Percentiles rank a stretch among this genome's conserved stretches.
Conservation (phyloP, 2,113 vertebrate genomes). For the Dipodomys merriami region DNA sequence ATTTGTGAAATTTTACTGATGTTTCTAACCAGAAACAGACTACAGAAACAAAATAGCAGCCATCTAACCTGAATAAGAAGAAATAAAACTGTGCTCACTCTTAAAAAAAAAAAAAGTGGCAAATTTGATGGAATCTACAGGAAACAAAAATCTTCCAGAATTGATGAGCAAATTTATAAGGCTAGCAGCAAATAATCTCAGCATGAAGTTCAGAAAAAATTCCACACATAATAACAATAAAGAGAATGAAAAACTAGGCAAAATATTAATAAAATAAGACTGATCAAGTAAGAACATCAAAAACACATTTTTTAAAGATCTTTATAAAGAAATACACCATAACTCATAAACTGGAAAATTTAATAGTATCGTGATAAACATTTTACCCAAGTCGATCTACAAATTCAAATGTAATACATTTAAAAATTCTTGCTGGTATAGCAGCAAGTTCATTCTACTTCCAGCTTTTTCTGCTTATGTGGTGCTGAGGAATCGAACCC, state of each 20-base stretch:
- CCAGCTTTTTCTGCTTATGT: too few species aligned
- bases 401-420: background rate
- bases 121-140: background rate
- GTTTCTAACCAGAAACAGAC: background rate
- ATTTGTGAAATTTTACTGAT: background rate
- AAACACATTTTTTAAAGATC: background rate
- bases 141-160: background rate
- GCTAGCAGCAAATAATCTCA: background rate
- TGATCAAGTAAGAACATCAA: background rate
- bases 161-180: background rate
- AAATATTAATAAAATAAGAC: slow-evolving; percentile 18
- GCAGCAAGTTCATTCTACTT: background rate
- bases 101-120: background rate
- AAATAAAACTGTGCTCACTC: background rate
- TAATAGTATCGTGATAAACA: background rate
- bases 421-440: background rate
- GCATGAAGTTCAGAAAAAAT: slow-evolving; percentile 9
- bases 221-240: background rate
- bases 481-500: too few species aligned
- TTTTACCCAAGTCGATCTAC: background rate
- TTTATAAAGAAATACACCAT: background rate
- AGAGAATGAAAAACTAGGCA: background rate
- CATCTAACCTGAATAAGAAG: background rate
- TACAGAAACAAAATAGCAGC: background rate
- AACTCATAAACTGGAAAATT: background rate